phyloP scores from a whole-genome alignment of 2,797 vertebrate genomes.

The Phoeniculus purpureus region DNA sequence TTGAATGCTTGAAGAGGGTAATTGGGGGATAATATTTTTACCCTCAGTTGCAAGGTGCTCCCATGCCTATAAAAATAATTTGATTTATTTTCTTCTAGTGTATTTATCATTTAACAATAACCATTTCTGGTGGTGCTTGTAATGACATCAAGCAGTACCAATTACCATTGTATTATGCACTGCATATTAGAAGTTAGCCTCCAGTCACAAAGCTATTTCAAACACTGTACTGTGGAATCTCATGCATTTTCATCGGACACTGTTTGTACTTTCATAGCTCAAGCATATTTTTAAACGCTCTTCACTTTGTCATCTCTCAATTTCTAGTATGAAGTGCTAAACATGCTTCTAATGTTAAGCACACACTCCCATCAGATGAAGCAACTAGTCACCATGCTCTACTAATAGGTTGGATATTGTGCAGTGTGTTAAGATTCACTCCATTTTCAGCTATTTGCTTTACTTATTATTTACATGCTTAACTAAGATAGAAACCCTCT shows the following conservation, averaged over 20 bases:
- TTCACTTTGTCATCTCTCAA: constrained; percentile 37
- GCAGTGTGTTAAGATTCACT: not conserved
- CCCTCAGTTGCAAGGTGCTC: not conserved
- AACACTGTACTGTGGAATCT: not conserved
- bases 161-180: not conserved
- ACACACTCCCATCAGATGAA: constrained; percentile 6
- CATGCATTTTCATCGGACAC: constrained; percentile 31
- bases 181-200: constrained; percentile 12
- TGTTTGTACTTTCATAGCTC: constrained; percentile 35
- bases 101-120: constrained; percentile 27
- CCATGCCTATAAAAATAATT: not conserved
- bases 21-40: not conserved
- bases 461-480: constrained; percentile 55
- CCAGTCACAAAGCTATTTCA: constrained; percentile 26
- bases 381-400: not conserved
- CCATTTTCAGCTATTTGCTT: constrained; percentile 48
- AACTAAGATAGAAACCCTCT: constrained; percentile 51
- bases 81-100: not conserved
- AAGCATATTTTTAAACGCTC: constrained; percentile 43
- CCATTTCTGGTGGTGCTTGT: not conserved
- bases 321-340: constrained; percentile 35
- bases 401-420: constrained; percentile 9
- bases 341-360: not conserved
- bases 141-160: not conserved
- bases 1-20: not conserved